A percentile compares a stretch with the other conserved stretches of the same genome.
These are phyloP conservation scores for Entomobrya proxima DNA, from an alignment of 2,888 invertebrate species.

Conservation along the genomic window DNA sequence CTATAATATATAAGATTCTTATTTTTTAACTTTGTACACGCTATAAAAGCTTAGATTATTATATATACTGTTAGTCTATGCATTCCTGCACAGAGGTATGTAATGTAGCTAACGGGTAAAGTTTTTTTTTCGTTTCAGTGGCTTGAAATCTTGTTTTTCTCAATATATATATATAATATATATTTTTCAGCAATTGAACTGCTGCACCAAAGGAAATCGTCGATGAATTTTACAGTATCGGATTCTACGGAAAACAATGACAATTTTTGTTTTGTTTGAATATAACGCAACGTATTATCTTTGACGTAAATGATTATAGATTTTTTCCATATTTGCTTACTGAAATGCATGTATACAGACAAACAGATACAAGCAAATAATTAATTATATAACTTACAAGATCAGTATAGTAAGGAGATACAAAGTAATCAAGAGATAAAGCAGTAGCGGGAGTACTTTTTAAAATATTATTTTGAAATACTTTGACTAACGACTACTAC, in stretches of 20 bases:
- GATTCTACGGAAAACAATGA: constrained; percentile 67
- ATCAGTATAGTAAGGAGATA: not conserved
- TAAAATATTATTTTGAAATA: not conserved
- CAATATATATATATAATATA: constrained; percentile 9
- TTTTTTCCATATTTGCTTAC: not conserved
- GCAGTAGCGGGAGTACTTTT: not conserved
- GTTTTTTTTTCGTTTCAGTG: constrained; percentile 16
- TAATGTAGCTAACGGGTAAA: not conserved
- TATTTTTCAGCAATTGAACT: constrained; percentile 74
- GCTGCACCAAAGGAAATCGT: constrained; percentile 75
- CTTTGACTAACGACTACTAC: not conserved
- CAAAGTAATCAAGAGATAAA: not conserved
- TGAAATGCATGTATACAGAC: not conserved
- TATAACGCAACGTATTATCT: constrained; percentile 5
- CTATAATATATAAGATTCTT: too few relatives aligned
- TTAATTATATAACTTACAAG: not conserved
- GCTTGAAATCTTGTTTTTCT: constrained; percentile 20
- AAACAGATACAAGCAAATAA: not conserved
- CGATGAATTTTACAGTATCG: constrained; percentile 74
- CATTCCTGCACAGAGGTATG: too few relatives aligned
- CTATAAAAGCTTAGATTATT: too few relatives aligned
- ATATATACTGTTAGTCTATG: too few relatives aligned
- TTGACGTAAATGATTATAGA: not conserved
- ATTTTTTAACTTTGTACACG: too few relatives aligned
- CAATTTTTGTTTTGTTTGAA: constrained; percentile 38